Evolutionary conservation across 2,888 invertebrate species (phyloP).

Genomic region (Tipula vernalis): DNA sequence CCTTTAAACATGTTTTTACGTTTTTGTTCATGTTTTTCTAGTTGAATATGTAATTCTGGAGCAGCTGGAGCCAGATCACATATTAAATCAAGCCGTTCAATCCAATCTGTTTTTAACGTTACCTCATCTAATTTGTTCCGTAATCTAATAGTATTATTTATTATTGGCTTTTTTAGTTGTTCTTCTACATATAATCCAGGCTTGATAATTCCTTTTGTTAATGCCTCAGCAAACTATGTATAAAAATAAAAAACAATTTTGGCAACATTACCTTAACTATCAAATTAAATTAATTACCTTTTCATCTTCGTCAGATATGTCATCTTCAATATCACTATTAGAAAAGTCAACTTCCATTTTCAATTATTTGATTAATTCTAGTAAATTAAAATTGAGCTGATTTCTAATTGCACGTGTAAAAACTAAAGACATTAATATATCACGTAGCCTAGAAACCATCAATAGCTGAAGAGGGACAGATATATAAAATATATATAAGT

Average conservation of each 20-base stretch:
- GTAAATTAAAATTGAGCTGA: neutral
- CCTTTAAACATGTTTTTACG: slow-evolving; percentile 52
- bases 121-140: slow-evolving; percentile 60
- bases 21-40: slow-evolving; percentile 62
- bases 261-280: neutral
- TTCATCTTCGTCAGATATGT: slow-evolving; percentile 32
- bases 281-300: slow-evolving; percentile 15
- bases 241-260: slow-evolving; percentile 18
- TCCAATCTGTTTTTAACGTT: slow-evolving; percentile 63
- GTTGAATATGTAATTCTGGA: slow-evolving; percentile 66
- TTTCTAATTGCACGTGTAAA: neutral
- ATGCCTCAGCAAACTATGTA: slow-evolving; percentile 75
- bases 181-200: slow-evolving; percentile 69
- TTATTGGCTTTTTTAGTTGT: slow-evolving; percentile 41
- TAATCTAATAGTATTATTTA: slow-evolving; percentile 66
- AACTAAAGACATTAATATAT: neutral
- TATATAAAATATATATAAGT: no score
- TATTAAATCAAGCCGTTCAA: slow-evolving; percentile 70
- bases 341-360: slow-evolving; percentile 20
- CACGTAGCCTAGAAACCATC: no score
- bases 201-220: slow-evolving; percentile 70
- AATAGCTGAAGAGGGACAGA: no score
- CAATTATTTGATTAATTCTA: neutral
- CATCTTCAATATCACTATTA: slow-evolving; percentile 11
- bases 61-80: slow-evolving; percentile 69